Base-by-base conservation (phyloP, 2,888 invertebrate genomes). In the Trissonchulus sp. region DNA sequence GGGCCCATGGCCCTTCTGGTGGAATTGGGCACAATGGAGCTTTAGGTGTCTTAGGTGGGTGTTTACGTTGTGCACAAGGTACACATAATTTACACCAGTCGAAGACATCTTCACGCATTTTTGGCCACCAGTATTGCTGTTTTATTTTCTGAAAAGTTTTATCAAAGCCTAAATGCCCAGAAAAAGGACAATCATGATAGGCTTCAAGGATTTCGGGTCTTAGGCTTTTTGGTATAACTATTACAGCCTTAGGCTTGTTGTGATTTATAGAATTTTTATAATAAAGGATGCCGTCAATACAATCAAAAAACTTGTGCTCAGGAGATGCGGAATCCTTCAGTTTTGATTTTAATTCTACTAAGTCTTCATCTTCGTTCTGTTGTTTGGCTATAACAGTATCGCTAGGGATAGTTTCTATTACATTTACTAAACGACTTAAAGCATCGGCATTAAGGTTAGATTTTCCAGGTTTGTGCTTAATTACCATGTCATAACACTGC, bases 1-100 rank as follows among this genome's bases (percentile, higher is more conserved):
- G 74, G 37, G 80, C 77, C 76, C 80, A 80, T 3, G 80, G 79
- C 23, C 34, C n/a, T 8, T 74, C 34, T 65, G 79, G 78, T n/a
- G n/a, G n/a, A n/a, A n/a, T n/a, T n/a, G n/a, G n/a, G n/a, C n/a
- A n/a, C n/a, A n/a, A n/a, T n/a, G n/a, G n/a, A n/a, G n/a, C n/a
- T n/a, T n/a, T n/a, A n/a, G n/a, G n/a, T n/a, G n/a, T n/a, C n/a
- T n/a, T n/a, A n/a, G n/a, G n/a, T n/a, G n/a, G n/a, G n/a, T n/a
- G n/a, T n/a, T n/a, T n/a, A 1, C 74, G 33, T 23, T 62, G 73
- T 33, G 74, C 73, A 65, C 78, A 80, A 8, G 48, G 28, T 28
- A 76, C 76, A 74, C 80, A 80, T 1, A 30, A 33, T n/a, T 73
- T 34, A 60, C 62, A 68, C 33, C 71, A 74, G 3, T 76, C 63